Percentiles rank a stretch among this genome's conserved stretches.
Conservation (phyloP, 1,140 invertebrate species). For the Bactericera cockerelli region DNA sequence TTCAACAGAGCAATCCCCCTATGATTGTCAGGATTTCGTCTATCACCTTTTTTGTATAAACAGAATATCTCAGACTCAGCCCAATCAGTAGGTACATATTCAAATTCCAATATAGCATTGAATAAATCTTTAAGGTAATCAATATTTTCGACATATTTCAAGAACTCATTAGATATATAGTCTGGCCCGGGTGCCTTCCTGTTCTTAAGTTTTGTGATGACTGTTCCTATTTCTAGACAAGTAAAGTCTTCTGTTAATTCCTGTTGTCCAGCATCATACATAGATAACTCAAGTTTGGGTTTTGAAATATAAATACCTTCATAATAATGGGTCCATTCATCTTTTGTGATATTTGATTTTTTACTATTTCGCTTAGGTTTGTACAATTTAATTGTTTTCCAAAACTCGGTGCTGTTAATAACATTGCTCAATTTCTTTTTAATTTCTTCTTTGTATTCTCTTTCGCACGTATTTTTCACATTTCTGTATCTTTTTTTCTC, state of each 20-base stretch:
- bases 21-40: not conserved
- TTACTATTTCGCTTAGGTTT: not conserved
- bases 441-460: not conserved
- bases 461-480: not conserved
- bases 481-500: not conserved
- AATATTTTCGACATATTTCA: not conserved
- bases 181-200: not conserved
- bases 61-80: not conserved
- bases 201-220: not conserved
- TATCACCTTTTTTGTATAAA: not conserved
- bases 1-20: constrained; percentile 9
- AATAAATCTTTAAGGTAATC: constrained; percentile 2
- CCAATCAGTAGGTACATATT: not conserved
- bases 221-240: not conserved
- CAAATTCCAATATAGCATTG: not conserved
- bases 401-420: not conserved
- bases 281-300: not conserved
- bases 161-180: not conserved
- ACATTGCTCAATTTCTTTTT: not conserved
- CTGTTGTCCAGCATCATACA: not conserved
- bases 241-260: not conserved
- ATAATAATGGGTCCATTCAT: not conserved
- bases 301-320: not conserved
- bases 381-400: not conserved
- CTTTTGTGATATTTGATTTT: not conserved